Evolutionary conservation across 2,113 vertebrate genomes (phyloP), one percentile per base, ranked within the genome.

Genomic region (Malurus alboscapulatus): DNA sequence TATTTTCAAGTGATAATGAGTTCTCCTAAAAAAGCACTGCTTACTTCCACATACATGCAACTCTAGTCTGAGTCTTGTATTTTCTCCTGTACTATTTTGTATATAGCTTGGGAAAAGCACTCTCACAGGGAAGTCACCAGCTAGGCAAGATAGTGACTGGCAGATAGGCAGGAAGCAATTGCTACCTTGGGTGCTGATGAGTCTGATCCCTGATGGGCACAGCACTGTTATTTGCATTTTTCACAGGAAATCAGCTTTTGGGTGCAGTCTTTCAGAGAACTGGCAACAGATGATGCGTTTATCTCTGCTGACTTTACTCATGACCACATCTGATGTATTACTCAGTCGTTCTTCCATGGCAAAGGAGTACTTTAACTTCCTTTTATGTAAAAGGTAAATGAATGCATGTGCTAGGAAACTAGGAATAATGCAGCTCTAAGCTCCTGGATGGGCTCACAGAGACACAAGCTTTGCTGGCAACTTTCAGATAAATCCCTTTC

Each of bases 11-110:
- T 57, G 85, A 14, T 17, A 15, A 25, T 26, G 29, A 36, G 27
- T 21, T 86, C 12, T 55, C 12, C 32, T 54, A 24, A 50, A 53
- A 42, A 40, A 21, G 40, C 20, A 3, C 44, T 54, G 58, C 27
- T 58, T 40, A 0, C 6, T 79, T 62, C 20, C 38, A 10, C 14
- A 2, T 19, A 8, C 0, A 0, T 7, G 5, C 29, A 21, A 27
- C 51, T 88, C 61, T 32, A 7, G 29, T 58, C 50, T 77, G 13
- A 17, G 58, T 8, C 36, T 47, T 19, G 7, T 8, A 0, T n/a
- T 44, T 68, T 68, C 40, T 74, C 19, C 40, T 26, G 27, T 30
- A 1, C 36, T 76, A 13, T 40, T 92, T 57, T 58, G 34, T 72
- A 1, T 17, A 3, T 53, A 32, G 29, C 4, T 2, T 63, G 74